Conservation (phyloP, 1,140 invertebrate genomes). For the Nephotettix cincticeps region DNA sequence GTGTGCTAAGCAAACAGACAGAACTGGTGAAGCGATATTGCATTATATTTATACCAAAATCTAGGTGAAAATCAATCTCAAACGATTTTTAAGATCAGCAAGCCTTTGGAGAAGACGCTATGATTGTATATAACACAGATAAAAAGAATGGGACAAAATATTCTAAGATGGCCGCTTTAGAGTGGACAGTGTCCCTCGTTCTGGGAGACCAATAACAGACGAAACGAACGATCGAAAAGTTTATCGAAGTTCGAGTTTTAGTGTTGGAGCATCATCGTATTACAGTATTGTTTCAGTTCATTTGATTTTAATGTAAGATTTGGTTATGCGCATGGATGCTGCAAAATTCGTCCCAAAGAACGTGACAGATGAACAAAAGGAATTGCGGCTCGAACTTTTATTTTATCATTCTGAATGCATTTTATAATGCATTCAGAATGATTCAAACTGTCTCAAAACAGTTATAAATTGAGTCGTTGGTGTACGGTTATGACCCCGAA, state of each 20-base stretch:
- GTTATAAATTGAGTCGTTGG: background rate
- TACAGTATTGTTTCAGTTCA: background rate
- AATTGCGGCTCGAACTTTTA: background rate
- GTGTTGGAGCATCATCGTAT: background rate
- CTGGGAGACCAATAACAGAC: background rate
- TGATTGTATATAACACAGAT: no score
- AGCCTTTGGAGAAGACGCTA: no score
- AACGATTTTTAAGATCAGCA: no score
- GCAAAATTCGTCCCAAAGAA: background rate
- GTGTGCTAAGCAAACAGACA: no score
- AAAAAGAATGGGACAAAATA: no score
- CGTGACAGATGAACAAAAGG: background rate
- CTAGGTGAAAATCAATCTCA: no score
- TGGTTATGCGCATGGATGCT: background rate
- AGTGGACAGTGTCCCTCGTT: background rate
- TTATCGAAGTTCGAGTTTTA: background rate
- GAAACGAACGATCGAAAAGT: no score
- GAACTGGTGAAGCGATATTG: no score
- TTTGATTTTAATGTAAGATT: background rate
- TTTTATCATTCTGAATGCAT: no score
- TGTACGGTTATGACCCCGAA: background rate
- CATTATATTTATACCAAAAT: no score
- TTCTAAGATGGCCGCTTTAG: background rate
- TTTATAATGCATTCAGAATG: background rate
- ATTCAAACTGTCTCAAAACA: no score